Evolutionary conservation across 2,113 vertebrate species (phyloP).

Genomic region (Lethenteron reissneri): DNA sequence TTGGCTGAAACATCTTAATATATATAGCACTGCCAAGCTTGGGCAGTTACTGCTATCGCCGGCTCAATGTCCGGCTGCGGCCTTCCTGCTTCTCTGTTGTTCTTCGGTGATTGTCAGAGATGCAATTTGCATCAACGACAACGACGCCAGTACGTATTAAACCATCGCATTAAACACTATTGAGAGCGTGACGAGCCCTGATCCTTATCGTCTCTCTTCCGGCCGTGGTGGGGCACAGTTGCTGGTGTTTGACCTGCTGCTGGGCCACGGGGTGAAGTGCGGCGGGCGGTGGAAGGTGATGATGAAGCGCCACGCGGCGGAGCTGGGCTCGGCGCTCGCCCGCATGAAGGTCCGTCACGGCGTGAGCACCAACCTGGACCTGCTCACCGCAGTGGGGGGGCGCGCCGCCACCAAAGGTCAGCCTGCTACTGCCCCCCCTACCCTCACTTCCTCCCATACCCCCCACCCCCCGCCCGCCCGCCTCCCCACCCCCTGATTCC

Average conservation of each 20-base stretch:
- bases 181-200: rapidly evolving
- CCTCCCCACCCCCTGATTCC: too few species aligned
- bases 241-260: slow-evolving; percentile 57
- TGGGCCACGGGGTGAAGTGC: slow-evolving; percentile 57
- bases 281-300: slow-evolving; percentile 49
- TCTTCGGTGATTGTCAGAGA: too few species aligned
- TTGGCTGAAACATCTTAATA: too few species aligned
- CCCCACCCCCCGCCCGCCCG: too few species aligned
- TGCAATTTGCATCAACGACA: too few species aligned
- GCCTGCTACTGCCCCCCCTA: too few species aligned
- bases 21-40: too few species aligned
- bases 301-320: slow-evolving; percentile 35
- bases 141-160: too few species aligned
- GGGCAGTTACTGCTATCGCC: too few species aligned
- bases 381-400: slow-evolving; percentile 20
- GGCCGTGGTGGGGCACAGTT: slow-evolving; percentile 20
- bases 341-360: slow-evolving; percentile 54
- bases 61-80: too few species aligned
- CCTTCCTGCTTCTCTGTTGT: too few species aligned
- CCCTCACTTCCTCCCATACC: too few species aligned
- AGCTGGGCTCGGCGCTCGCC: slow-evolving; percentile 51
- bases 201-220: background rate
- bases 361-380: slow-evolving; percentile 54
- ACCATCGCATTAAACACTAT: background rate
- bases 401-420: slow-evolving; percentile 1